Evolutionary conservation across 2,113 vertebrate genomes (phyloP).

Genomic region (Alligator sinensis): DNA sequence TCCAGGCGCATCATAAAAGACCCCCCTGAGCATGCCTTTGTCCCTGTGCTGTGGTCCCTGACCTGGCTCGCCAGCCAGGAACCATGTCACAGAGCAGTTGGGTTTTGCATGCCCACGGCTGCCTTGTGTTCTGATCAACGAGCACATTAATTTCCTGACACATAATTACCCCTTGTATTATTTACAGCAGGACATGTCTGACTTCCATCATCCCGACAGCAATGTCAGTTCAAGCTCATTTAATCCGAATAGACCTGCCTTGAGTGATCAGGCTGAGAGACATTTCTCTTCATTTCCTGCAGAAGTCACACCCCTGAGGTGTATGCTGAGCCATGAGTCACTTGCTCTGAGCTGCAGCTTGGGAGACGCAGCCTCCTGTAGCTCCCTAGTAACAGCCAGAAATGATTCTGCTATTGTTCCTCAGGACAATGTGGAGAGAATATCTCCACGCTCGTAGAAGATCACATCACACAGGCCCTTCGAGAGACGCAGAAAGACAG

Average conservation of each 20-base stretch:
- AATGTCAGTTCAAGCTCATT: fast-evolving
- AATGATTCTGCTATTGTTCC: not conserved
- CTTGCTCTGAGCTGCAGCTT: not conserved
- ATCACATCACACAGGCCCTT: too few relatives aligned
- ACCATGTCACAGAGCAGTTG: fast-evolving
- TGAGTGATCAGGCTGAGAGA: not conserved
- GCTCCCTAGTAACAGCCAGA: not conserved
- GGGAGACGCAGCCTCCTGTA: not conserved
- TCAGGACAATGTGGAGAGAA: not conserved
- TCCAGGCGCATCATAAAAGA: not conserved
- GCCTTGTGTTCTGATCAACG: fast-evolving
- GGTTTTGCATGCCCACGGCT: not conserved
- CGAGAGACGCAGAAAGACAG: not conserved
- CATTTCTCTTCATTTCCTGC: fast-evolving
- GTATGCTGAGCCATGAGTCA: fast-evolving
- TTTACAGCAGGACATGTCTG: not conserved
- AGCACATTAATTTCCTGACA: not conserved
- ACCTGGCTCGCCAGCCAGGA: not conserved
- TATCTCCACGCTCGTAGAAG: not conserved
- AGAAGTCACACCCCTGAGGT: fast-evolving
- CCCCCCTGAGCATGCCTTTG: not conserved
- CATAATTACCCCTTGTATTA: not conserved
- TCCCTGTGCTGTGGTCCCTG: not conserved
- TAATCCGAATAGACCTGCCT: fast-evolving
- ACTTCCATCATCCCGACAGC: not conserved